These are phyloP conservation scores for Acrobasis suavella DNA, from an alignment of 2,888 invertebrate genomes.

Conservation along the genomic window DNA sequence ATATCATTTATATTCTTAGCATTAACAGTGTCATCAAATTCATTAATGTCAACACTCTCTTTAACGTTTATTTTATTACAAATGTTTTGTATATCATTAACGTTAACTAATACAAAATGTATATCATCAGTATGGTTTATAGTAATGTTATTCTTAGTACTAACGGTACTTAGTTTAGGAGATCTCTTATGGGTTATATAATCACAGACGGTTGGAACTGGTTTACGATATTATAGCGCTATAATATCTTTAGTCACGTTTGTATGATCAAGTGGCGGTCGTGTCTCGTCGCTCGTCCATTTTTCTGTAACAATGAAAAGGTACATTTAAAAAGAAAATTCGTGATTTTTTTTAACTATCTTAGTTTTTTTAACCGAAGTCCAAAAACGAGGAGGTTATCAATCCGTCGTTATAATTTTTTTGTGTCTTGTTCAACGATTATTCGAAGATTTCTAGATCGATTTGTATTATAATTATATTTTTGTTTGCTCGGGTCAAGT, in stretches of 20 bases:
- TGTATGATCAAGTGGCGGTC: slow-evolving; percentile 21
- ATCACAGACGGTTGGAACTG: slow-evolving; percentile 36
- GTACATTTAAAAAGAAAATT: slow-evolving; percentile 18
- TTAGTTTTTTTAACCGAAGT: too few relatives aligned
- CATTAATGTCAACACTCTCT: neutral
- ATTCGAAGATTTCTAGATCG: too few relatives aligned
- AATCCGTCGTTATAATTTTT: too few relatives aligned
- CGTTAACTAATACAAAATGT: neutral
- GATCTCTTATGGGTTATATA: slow-evolving; percentile 33
- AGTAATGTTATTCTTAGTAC: slow-evolving; percentile 4
- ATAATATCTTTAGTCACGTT: slow-evolving; percentile 24
- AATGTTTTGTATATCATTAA: neutral
- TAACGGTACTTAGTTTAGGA: slow-evolving; percentile 22
- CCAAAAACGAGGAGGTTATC: too few relatives aligned
- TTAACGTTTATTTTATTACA: neutral
- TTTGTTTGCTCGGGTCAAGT: too few relatives aligned
- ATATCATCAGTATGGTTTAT: neutral
- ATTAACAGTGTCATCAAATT: neutral
- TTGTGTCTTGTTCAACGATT: too few relatives aligned
- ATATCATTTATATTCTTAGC: neutral
- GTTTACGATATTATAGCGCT: slow-evolving; percentile 27
- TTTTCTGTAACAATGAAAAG: slow-evolving; percentile 60
- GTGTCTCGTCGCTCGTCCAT: slow-evolving; percentile 51
- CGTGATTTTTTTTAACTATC: too few relatives aligned
- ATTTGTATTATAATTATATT: too few relatives aligned